These are phyloP conservation scores for Synergus umbraculus DNA, from an alignment of 2,888 invertebrate species.

Conservation along the genomic window DNA sequence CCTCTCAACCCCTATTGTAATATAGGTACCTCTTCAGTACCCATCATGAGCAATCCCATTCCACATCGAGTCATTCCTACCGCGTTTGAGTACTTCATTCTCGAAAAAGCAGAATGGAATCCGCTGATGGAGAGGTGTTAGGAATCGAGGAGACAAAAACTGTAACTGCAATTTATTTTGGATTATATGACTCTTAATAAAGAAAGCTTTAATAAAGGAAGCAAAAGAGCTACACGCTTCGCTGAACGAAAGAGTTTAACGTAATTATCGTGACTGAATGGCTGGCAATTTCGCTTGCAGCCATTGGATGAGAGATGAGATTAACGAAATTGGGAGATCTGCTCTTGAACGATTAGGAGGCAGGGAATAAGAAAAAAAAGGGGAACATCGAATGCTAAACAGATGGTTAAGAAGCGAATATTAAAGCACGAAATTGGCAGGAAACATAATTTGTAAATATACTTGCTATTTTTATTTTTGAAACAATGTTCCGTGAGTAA, in stretches of 20 bases:
- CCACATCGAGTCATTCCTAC: constrained; percentile 6
- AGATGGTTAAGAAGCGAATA: constrained; percentile 52
- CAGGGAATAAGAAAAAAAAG: constrained; percentile 56
- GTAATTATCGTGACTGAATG: constrained; percentile 63
- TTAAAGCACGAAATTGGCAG: neutral
- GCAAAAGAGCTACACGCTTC: constrained; percentile 47
- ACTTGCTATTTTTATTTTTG: too few relatives aligned
- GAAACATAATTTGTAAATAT: too few relatives aligned
- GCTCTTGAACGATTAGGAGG: constrained; percentile 54
- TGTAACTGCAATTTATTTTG: constrained; percentile 59
- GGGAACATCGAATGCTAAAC: constrained; percentile 63
- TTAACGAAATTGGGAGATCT: constrained; percentile 32
- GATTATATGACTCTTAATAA: constrained; percentile 59
- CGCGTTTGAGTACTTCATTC: constrained; percentile 1
- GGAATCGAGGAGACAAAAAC: constrained; percentile 22
- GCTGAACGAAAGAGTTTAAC: constrained; percentile 63
- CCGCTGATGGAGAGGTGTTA: constrained; percentile 34
- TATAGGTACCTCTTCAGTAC: constrained; percentile 41
- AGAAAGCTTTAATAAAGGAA: constrained; percentile 42
- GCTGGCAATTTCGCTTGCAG: constrained; percentile 49
- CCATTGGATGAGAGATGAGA: constrained; percentile 43
- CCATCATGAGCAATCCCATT: constrained; percentile 47
- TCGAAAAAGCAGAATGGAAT: neutral
- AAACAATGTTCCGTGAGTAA: too few relatives aligned
- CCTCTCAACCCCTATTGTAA: neutral